phyloP scores from a whole-genome alignment of 2,888 invertebrate genomes.

The Cheiracanthium punctorium region DNA sequence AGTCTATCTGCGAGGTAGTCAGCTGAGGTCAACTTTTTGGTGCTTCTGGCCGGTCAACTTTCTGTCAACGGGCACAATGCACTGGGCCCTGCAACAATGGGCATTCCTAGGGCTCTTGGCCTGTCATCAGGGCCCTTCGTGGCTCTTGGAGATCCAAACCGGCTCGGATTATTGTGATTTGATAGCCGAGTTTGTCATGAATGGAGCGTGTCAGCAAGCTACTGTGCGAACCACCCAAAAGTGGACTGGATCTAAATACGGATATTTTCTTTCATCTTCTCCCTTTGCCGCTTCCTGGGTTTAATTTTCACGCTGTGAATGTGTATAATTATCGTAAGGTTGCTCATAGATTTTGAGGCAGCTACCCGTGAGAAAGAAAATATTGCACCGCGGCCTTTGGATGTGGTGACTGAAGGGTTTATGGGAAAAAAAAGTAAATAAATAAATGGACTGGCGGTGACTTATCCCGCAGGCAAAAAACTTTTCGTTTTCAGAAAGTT shows the following conservation, averaged over 20 bases:
- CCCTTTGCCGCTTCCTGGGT: background rate
- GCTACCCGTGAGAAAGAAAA: background rate
- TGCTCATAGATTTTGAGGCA: background rate
- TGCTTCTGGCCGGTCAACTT: constrained; percentile 42
- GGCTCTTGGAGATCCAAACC: background rate
- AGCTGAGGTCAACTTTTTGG: constrained; percentile 41
- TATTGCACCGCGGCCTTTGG: background rate
- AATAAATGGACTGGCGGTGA: too few relatives aligned
- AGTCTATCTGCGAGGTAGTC: constrained; percentile 32
- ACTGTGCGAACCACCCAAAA: constrained; percentile 13
- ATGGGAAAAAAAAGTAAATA: too few relatives aligned
- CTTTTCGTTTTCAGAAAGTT: too few relatives aligned
- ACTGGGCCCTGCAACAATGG: constrained; percentile 34
- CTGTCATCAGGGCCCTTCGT: background rate
- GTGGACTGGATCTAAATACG: background rate
- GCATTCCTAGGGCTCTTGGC: background rate
- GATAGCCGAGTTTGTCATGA: background rate
- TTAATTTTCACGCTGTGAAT: background rate
- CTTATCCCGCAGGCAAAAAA: too few relatives aligned
- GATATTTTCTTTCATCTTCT: background rate
- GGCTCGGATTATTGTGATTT: background rate
- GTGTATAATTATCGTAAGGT: background rate
- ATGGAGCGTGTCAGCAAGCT: constrained; percentile 2
- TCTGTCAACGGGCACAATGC: constrained; percentile 48
- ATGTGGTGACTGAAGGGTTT: too few relatives aligned